Evolutionary conservation across 1,140 invertebrate species (phyloP).

Genomic region (Drosophila kanapiae): DNA sequence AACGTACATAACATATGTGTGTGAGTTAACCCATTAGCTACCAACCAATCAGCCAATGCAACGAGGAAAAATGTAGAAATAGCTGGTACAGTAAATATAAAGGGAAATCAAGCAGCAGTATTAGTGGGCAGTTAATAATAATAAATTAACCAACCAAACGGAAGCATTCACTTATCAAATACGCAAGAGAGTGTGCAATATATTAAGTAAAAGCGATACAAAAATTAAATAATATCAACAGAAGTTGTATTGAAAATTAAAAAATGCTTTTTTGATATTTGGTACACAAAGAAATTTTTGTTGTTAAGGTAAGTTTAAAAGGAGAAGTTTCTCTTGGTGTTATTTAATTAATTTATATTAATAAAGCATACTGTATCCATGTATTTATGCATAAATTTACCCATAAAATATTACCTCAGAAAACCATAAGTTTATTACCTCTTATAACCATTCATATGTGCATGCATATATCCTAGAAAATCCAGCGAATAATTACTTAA

Average conservation of each 20-base stretch:
- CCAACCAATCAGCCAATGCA: slow-evolving; percentile 34
- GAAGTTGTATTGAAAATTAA: slow-evolving; percentile 1
- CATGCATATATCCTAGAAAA: no score
- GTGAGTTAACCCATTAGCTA: slow-evolving; percentile 33
- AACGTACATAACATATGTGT: slow-evolving; percentile 5
- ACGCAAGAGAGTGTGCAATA: slow-evolving; percentile 15
- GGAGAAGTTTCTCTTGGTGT: no score
- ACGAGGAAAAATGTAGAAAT: slow-evolving; percentile 31
- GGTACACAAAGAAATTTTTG: not conserved
- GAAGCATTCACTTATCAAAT: slow-evolving; percentile 31
- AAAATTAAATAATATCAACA: slow-evolving; percentile 30
- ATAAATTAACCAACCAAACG: slow-evolving; percentile 27
- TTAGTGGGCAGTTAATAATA: slow-evolving; percentile 27
- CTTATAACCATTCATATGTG: no score
- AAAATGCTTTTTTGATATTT: not conserved
- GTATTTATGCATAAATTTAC: no score
- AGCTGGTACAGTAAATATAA: slow-evolving; percentile 20
- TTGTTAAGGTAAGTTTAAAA: not conserved
- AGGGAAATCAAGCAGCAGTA: slow-evolving; percentile 31
- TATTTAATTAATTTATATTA: no score
- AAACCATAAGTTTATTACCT: no score
- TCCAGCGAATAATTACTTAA: no score
- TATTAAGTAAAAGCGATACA: slow-evolving; percentile 20
- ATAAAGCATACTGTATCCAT: no score
- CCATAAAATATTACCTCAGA: no score